Evolutionary conservation across 2,888 invertebrate genomes (phyloP), one percentile per base, ranked within the genome.

Genomic region (Gisinianus flammeolus): DNA sequence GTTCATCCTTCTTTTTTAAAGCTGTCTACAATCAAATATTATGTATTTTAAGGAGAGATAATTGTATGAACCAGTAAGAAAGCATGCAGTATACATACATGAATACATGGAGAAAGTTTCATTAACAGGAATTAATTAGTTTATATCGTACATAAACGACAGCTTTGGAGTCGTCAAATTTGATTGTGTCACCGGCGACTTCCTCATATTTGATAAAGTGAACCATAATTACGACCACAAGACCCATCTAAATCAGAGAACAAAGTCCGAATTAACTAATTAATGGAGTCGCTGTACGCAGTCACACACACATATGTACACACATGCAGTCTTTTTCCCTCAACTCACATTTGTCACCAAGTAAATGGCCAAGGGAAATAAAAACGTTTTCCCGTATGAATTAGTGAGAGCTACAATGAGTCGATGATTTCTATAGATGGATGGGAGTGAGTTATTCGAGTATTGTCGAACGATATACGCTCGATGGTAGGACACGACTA

Each of bases 201-300:
- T 72, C 72, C 30, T 72, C 58, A 28, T 72, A 72, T 28, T 56
- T 72, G 26, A 72, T 72, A 54, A 56, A 72, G 19, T 56, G n/a
- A 30, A 72, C 52, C 56, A 72, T 16, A 28, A 72, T 72, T 1
- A 56, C 1, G 1, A 54, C 52, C 5, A 10, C 56, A 10, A 72
- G 2, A 22, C 22, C 56, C 58, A 72, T 31, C 72, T 72, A 24
- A 62, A 35, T 35, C 35, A 5, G n/a, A 30, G 5, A n/a, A 66
- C 28, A 30, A n/a, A 66, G 66, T n/a, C n/a, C 19, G 19, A 56
- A 56, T 19, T 19, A 19, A 56, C 10, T 16, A 44, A 44, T 44
- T 44, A 8, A 44, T 16, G 16, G 52, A 12, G 52, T 12, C 52
- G 8, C 8, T 12, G 10, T 44, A 44, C 10, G 8, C 52, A 44